Evolutionary conservation across 1,140 invertebrate species (phyloP).

Genomic region (Drosophila nigrodunni): DNA sequence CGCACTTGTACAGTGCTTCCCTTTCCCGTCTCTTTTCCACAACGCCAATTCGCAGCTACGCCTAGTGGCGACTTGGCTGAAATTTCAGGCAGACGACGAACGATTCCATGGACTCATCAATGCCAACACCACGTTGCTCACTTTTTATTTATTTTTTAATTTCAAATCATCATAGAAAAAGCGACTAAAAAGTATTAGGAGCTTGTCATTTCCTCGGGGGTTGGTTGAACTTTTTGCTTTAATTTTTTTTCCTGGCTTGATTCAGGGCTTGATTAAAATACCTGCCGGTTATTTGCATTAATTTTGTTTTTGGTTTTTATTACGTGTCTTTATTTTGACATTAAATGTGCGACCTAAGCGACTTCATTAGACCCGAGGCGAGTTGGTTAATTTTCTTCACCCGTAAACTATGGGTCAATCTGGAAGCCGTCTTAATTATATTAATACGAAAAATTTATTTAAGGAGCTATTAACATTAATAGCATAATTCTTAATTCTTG

Average conservation of each 20-base stretch:
- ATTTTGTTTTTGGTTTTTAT: conserved; percentile 55
- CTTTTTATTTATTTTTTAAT: conserved; percentile 61
- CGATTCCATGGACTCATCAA: conserved; percentile 61
- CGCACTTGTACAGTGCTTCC: conserved; percentile 71
- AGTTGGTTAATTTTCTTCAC: conserved; percentile 9
- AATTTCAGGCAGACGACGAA: conserved; percentile 59
- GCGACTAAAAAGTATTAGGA: conserved; percentile 61
- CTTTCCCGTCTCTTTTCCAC: not conserved
- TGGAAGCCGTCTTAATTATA: conserved; percentile 8
- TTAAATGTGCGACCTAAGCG: conserved; percentile 60
- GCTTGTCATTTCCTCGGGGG: conserved; percentile 35
- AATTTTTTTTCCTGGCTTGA: not conserved
- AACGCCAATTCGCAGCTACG: not conserved
- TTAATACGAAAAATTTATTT: not conserved
- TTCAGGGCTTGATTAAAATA: conserved; percentile 75
- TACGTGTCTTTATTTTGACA: conserved; percentile 76
- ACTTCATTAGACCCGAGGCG: conserved; percentile 62
- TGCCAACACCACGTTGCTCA: conserved; percentile 67
- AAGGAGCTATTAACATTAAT: too few relatives aligned
- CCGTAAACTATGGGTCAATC: conserved; percentile 20
- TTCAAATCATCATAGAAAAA: conserved; percentile 71
- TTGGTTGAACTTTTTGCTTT: conserved; percentile 8
- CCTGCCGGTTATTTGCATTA: conserved; percentile 81
- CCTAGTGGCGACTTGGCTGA: conserved; percentile 48
- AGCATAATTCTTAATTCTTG: too few relatives aligned